Evolutionary conservation across 2,113 vertebrate species (phyloP).

Genomic region (Strix aluco): DNA sequence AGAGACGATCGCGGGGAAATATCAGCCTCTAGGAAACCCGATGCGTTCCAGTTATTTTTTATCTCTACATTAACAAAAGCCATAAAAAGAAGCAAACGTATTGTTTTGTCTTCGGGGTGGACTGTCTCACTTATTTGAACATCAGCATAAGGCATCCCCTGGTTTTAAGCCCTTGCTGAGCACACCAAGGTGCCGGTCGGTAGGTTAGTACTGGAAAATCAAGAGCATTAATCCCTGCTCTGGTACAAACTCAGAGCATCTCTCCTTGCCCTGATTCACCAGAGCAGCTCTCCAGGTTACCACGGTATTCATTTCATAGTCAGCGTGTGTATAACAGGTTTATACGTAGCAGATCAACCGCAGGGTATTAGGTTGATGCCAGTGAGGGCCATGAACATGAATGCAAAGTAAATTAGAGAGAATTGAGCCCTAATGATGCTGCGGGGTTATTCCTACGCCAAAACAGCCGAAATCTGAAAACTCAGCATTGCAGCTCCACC

Average conservation of each 20-base stretch:
- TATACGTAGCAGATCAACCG: rapidly evolving
- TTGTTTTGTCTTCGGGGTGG: neutral
- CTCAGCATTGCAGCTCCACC: neutral
- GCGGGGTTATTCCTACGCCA: neutral
- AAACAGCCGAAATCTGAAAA: neutral
- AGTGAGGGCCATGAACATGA: rapidly evolving
- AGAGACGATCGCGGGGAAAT: rapidly evolving
- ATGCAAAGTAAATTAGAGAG: neutral
- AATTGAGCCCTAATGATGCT: rapidly evolving
- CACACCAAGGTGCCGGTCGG: rapidly evolving
- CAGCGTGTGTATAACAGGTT: rapidly evolving
- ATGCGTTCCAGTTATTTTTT: neutral
- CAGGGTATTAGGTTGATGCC: neutral
- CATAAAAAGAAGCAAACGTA: neutral
- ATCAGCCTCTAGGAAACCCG: neutral
- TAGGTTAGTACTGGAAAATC: neutral
- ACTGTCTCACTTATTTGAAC: neutral
- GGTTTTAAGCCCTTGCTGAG: neutral
- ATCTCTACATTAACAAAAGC: neutral
- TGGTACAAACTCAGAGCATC: neutral
- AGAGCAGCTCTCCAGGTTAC: neutral
- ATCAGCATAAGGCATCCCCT: neutral
- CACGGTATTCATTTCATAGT: neutral
- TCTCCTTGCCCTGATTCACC: neutral
- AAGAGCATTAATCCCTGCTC: neutral